Evolutionary conservation across 2,113 vertebrate genomes (phyloP).

Genomic region (Nestor notabilis): DNA sequence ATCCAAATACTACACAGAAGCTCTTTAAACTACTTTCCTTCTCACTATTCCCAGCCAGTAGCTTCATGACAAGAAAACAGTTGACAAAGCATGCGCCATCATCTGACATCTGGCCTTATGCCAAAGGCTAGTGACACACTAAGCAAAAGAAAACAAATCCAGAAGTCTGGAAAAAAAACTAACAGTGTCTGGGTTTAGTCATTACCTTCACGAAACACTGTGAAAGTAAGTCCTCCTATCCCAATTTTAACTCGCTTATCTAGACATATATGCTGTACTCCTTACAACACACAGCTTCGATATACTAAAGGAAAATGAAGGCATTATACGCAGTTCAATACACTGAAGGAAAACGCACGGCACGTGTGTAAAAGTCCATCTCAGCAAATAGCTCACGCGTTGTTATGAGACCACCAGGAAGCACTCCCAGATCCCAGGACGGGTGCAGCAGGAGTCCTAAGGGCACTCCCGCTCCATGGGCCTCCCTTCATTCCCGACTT

Average conservation of each 20-base stretch:
- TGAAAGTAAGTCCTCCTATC: neutral
- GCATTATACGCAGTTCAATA: neutral
- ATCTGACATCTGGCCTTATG: neutral
- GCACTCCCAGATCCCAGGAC: neutral
- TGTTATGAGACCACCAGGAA: neutral
- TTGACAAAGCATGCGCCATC: neutral
- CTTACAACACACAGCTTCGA: rapidly evolving
- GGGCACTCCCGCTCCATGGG: neutral
- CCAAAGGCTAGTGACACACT: neutral
- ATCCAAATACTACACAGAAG: neutral
- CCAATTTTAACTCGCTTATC: neutral
- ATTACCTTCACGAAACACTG: neutral
- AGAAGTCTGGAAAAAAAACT: neutral
- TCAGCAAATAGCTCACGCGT: neutral
- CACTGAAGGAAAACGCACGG: rapidly evolving
- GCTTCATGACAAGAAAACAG: neutral
- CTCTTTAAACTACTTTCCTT: neutral
- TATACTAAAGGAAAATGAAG: neutral
- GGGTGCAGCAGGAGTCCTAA: neutral
- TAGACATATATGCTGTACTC: rapidly evolving
- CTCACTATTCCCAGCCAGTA: neutral
- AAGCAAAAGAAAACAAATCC: neutral
- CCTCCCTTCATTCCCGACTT: neutral
- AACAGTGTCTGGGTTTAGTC: neutral
- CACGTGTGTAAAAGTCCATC: neutral